Percentiles rank a stretch among this genome's conserved stretches.
Evolutionary conservation across 2,888 invertebrate genomes (phyloP).

Genomic region (Dinocampus coccinellae): DNA sequence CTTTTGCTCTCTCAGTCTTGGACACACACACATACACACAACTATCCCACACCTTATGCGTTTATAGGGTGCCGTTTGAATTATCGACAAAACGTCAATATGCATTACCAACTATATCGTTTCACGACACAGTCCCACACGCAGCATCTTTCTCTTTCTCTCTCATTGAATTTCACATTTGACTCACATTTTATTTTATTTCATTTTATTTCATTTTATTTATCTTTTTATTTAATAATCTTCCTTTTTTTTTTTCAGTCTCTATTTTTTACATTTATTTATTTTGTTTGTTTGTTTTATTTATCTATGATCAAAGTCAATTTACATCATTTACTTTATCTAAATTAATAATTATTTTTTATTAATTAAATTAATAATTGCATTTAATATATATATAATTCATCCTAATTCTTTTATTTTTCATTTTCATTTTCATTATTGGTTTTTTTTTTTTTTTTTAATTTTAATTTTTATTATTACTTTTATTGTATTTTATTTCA

Average conservation of each 20-base stretch:
- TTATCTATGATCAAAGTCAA: no score
- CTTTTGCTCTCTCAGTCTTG: constrained; percentile 31
- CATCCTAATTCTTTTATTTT: neutral
- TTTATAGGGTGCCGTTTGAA: constrained; percentile 51
- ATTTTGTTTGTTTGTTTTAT: no score
- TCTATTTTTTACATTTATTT: constrained; percentile 14
- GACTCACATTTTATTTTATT: neutral
- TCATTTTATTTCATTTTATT: neutral
- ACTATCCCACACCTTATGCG: neutral
- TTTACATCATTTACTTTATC: no score
- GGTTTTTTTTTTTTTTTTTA: constrained; percentile 16
- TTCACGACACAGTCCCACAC: constrained; percentile 35
- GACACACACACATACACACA: neutral
- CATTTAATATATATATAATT: no score
- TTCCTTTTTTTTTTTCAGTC: neutral
- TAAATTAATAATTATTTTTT: no score
- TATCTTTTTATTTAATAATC: neutral
- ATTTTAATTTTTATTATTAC: neutral
- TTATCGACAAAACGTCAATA: constrained; percentile 67
- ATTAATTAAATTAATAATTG: no score
- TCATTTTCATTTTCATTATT: constrained; percentile 31
- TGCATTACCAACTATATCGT: constrained; percentile 54
- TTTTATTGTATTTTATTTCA: neutral
- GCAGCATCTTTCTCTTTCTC: constrained; percentile 29
- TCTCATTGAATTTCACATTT: constrained; percentile 37